Evolutionary conservation across 2,113 vertebrate species (phyloP), one percentile per base, ranked within the genome.

Genomic region (Steatornis caripensis): DNA sequence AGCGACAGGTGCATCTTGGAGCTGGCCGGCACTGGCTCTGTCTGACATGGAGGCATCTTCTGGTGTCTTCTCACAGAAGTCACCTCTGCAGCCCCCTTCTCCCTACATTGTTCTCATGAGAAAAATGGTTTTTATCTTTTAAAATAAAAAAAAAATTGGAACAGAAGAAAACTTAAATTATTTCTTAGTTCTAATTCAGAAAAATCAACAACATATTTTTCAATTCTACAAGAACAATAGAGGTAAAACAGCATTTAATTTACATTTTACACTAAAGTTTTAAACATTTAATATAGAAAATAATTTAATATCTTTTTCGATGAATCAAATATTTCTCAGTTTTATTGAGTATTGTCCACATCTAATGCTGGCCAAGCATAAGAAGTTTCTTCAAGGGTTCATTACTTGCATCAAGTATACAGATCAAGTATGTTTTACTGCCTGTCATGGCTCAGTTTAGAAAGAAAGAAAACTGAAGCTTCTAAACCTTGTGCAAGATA

Each of bases 31-130:
- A 55, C 5, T 37, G 41, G 5, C 41, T 89, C 30, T n/a, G 5
- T 46, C 0, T 1, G 16, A 54, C 13, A 7, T 36, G 6, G 12
- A 10, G 23, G 2, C 2, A 45, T 11, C 23, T 62, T 9, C 32
- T 18, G 1, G 2, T 61, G 6, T 39, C 24, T 60, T 75, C 39
- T 81, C 45, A 72, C 2, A n/a, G 24, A 21, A 51, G 4, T 0
- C 8, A 27, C 7, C 6, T 6, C 20, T 82, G 26, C 3, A 70
- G 5, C 16, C 4, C 12, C 10, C 3, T 13, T 2, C 3, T 2
- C 4, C 12, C 9, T 65, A 39, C 22, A 23, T 53, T 75, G 65
- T 79, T 71, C 13, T 70, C 34, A 26, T 51, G 14, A 75, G 15
- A 6, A 54, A 46, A 29, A 27, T 9, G 4, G 4, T 30, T 45